Evolutionary conservation across 2,797 vertebrate genomes (phyloP), one percentile per base, ranked within the genome.

Genomic region (Cirrhinus mrigala): DNA sequence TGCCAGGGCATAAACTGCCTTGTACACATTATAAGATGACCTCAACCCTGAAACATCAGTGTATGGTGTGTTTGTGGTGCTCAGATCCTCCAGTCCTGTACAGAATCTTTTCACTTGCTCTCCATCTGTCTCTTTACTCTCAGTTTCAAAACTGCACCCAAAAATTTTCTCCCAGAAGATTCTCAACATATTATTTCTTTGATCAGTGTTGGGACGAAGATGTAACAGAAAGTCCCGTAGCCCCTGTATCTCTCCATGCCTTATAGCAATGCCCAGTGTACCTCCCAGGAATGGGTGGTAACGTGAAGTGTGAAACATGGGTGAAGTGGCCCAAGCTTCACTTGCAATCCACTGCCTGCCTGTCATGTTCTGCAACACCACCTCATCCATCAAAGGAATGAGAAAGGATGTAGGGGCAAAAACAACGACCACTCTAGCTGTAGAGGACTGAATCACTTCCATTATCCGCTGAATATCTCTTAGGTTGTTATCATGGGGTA

Each of bases 1-100:
- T 0, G 94, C 94, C 50, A 95, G 89, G 33, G 94, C 91, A 87
- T 94, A 94, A 81, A 95, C 94, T 58, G 94, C 94, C 81, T 95
- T 89, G 56, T 90, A 90, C 27, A 90, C 89, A 82, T 90, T 90
- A 79, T 90, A 89, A 0, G 88, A 83, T 16, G 88, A 33, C 14
- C 90, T 89, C 14, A 90, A 22, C 27, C 81, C 85, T 79, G 89
- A 94, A 24, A 93, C 54, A 80, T 95, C 93, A 24, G 88, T 90
- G 58, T 92, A 92, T 15, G 87, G 88, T 14, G 79, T 91, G 7
- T 92, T 24, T 78, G 77, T 84, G 3, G 4, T 81, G 90, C 48
- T 84, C 37, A 91, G 62, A 62, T 90, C 82, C 58, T 91, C 89
- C 27, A 80, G 11, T 9, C 89, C 90, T 78, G 87, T 86, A 64